Evolutionary conservation across 2,797 vertebrate genomes (phyloP).

Genomic region (Schizothorax lantsangensis): DNA sequence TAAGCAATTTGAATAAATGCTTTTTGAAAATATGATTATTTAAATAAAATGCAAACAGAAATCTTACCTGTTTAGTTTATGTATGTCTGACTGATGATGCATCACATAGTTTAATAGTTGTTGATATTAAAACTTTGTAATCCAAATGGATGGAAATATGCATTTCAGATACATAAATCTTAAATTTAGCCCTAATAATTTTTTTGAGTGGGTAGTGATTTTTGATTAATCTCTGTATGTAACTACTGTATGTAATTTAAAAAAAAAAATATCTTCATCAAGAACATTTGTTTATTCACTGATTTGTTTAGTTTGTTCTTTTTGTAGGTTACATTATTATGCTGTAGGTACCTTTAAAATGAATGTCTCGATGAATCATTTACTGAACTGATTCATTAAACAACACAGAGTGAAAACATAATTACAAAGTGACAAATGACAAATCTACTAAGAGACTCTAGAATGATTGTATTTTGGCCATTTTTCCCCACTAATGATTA

Average conservation of each 20-base stretch:
- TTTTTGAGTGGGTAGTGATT: background rate
- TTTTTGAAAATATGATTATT: background rate
- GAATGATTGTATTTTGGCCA: background rate
- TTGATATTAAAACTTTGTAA: background rate
- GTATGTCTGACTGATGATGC: too few species aligned
- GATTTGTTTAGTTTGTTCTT: background rate
- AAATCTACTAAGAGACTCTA: background rate
- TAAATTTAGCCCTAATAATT: background rate
- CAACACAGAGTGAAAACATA: background rate
- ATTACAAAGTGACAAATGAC: background rate
- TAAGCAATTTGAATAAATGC: background rate
- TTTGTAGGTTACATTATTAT: background rate
- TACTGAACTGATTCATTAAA: background rate
- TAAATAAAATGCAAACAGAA: background rate
- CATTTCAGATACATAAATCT: background rate
- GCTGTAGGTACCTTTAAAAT: background rate
- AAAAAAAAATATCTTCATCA: background rate
- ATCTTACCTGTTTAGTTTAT: too few species aligned
- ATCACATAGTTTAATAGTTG: too few species aligned
- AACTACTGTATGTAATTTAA: background rate
- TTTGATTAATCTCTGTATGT: background rate
- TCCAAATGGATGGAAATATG: background rate
- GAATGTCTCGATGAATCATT: background rate
- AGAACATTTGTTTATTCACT: background rate
- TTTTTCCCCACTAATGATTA: background rate